phyloP scores from a whole-genome alignment of 2,797 vertebrate species.

The Enteromius treurensis region DNA sequence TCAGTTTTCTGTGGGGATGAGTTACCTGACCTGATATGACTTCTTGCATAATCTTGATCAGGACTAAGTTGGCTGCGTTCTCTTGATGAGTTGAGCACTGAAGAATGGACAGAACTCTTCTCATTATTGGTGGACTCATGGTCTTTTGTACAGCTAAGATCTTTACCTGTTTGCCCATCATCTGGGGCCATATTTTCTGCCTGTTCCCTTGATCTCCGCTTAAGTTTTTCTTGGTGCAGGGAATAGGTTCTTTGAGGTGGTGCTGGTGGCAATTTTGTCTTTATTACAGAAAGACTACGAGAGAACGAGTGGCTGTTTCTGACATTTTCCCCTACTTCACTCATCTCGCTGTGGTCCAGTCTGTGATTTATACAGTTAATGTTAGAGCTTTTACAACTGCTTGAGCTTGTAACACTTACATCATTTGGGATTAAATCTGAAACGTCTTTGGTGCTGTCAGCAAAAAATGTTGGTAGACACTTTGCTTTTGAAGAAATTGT shows the following conservation, averaged over 20 bases:
- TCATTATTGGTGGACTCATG: constrained; percentile 58
- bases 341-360: constrained; percentile 47
- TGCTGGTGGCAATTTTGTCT: constrained; percentile 87
- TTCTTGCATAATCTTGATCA: constrained; percentile 49
- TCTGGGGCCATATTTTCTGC: constrained; percentile 53
- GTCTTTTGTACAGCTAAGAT: constrained; percentile 62
- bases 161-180: constrained; percentile 53
- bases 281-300: constrained; percentile 88
- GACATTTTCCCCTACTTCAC: constrained; percentile 73
- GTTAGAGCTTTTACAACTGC: constrained; percentile 65
- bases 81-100: constrained; percentile 60
- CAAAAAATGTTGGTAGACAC: constrained; percentile 56
- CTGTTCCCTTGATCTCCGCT: constrained; percentile 52
- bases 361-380: constrained; percentile 56
- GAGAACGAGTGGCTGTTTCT: constrained; percentile 79
- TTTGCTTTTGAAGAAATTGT: constrained; percentile 84
- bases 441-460: constrained; percentile 1
- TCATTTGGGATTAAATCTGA: constrained; percentile 63
- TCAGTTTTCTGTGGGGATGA: constrained; percentile 70
- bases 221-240: constrained; percentile 78
- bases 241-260: constrained; percentile 88
- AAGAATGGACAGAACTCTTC: constrained; percentile 59
- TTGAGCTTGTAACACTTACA: constrained; percentile 70
- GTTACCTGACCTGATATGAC: constrained; percentile 58
- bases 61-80: constrained; percentile 54